Percentiles rank a stretch among this genome's conserved stretches.
Conservation (phyloP, 1,140 invertebrate species). For the Drosophila sturtevanti region DNA sequence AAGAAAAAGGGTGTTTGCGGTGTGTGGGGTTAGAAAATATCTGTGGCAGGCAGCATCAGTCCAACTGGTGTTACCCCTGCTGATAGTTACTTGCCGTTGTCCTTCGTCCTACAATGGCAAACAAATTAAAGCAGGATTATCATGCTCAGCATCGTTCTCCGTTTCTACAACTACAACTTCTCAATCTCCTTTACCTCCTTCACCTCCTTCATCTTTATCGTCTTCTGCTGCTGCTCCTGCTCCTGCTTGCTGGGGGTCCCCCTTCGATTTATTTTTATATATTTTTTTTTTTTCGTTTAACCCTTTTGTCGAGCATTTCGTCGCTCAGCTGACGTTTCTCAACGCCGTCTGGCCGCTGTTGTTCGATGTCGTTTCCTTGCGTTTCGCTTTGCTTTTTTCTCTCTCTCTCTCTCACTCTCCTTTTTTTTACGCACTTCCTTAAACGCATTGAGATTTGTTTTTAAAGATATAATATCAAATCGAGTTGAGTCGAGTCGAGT, state of each 20-base stretch:
- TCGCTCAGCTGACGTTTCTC: constrained; percentile 72
- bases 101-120: constrained; percentile 37
- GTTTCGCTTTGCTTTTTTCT: background rate
- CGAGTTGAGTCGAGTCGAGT: constrained; percentile 22
- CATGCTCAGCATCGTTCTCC: constrained; percentile 39
- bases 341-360: constrained; percentile 42
- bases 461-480: constrained; percentile 29
- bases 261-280: too few relatives aligned
- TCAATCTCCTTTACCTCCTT: background rate
- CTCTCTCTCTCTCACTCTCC: background rate
- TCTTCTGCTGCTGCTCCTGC: too few relatives aligned
- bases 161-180: too few relatives aligned
- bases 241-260: too few relatives aligned
- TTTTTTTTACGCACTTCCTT: constrained; percentile 20
- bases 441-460: constrained; percentile 65
- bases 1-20: background rate
- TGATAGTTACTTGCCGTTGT: constrained; percentile 14
- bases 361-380: constrained; percentile 35
- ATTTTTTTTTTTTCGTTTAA: constrained; percentile 14
- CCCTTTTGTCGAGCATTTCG: constrained; percentile 41
- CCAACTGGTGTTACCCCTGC: constrained; percentile 17
- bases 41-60: constrained; percentile 19
- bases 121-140: constrained; percentile 68
- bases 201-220: too few relatives aligned
- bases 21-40: background rate